Percentiles rank a stretch among this genome's conserved stretches.
Evolutionary conservation across 1,140 invertebrate genomes (phyloP).

Genomic region (Sycophaga agraensis): DNA sequence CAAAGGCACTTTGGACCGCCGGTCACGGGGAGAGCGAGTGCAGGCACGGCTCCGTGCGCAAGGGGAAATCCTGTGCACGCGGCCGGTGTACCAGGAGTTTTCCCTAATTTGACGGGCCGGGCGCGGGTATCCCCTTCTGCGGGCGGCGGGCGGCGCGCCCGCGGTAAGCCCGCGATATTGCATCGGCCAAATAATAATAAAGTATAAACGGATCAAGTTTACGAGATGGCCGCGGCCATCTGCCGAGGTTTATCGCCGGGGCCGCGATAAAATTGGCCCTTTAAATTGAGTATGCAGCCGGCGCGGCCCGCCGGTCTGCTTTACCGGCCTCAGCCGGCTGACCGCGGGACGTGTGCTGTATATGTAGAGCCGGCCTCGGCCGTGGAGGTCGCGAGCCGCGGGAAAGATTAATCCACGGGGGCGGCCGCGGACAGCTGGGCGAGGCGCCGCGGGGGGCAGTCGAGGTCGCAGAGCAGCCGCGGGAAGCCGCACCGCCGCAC

Average conservation of each 20-base stretch:
- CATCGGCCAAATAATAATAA: slow-evolving; percentile 58
- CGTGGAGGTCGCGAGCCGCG: too few species aligned
- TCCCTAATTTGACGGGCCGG: slow-evolving; percentile 50
- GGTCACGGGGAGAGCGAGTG: too few species aligned
- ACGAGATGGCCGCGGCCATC: slow-evolving; percentile 40
- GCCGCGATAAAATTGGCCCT: slow-evolving; percentile 34
- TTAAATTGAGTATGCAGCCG: slow-evolving; percentile 5
- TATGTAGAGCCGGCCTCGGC: too few species aligned
- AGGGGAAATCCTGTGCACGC: too few species aligned
- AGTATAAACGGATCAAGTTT: slow-evolving; percentile 59
- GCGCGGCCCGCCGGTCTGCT: background rate
- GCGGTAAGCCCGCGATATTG: slow-evolving; percentile 49
- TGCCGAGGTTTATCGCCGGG: slow-evolving; percentile 44
- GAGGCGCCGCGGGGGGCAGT: too few species aligned
- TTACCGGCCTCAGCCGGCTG: too few species aligned
- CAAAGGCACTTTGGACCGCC: too few species aligned
- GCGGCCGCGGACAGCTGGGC: background rate
- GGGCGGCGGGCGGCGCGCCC: background rate
- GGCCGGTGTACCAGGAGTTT: slow-evolving; percentile 40
- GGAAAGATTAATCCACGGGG: background rate
- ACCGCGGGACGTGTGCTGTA: too few species aligned
- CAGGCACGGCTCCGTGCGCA: too few species aligned
- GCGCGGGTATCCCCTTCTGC: too few species aligned
- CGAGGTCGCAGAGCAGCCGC: slow-evolving; percentile 14
- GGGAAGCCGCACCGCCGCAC: background rate